These are phyloP conservation scores for Trigoniulus corallinus DNA, from an alignment of 1,140 invertebrate genomes.

Conservation along the genomic window DNA sequence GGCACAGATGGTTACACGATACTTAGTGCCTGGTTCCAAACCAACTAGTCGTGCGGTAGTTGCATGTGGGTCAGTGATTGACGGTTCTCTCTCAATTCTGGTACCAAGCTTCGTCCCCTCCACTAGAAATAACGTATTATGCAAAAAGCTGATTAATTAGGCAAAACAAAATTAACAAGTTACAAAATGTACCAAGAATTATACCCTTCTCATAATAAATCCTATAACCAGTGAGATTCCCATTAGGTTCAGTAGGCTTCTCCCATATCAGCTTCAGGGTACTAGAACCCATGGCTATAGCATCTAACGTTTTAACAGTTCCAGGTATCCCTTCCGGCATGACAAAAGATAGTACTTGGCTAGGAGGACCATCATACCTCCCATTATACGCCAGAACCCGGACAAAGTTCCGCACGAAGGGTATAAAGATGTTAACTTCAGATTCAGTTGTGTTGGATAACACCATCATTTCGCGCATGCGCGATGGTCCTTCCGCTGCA, in stretches of 20 bases:
- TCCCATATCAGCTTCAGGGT: conserved; percentile 80
- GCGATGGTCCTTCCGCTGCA: conserved; percentile 46
- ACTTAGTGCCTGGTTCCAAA: conserved; percentile 68
- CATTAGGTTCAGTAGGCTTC: conserved; percentile 81
- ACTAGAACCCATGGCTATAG: conserved; percentile 68
- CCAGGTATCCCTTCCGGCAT: conserved; percentile 87
- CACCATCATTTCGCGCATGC: conserved; percentile 59
- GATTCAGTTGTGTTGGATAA: conserved; percentile 49
- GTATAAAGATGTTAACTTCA: conserved; percentile 69
- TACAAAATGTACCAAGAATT: conserved; percentile 15
- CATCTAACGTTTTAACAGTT: conserved; percentile 65
- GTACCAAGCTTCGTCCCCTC: conserved; percentile 33
- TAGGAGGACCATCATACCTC: conserved; percentile 70
- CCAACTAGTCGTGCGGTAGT: conserved; percentile 69
- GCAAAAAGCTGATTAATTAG: conserved; percentile 1
- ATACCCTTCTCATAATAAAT: conserved; percentile 72
- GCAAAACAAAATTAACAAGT: neutral
- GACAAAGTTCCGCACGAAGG: conserved; percentile 76
- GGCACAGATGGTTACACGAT: conserved; percentile 62
- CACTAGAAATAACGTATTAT: conserved; percentile 12
- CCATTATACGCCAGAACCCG: conserved; percentile 81
- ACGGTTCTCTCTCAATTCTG: conserved; percentile 49
- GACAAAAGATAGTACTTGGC: conserved; percentile 61
- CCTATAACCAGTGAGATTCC: conserved; percentile 77
- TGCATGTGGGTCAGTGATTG: conserved; percentile 53